Base-by-base conservation (phyloP, 2,797 vertebrate genomes). In the Aplochiton taeniatus region DNA sequence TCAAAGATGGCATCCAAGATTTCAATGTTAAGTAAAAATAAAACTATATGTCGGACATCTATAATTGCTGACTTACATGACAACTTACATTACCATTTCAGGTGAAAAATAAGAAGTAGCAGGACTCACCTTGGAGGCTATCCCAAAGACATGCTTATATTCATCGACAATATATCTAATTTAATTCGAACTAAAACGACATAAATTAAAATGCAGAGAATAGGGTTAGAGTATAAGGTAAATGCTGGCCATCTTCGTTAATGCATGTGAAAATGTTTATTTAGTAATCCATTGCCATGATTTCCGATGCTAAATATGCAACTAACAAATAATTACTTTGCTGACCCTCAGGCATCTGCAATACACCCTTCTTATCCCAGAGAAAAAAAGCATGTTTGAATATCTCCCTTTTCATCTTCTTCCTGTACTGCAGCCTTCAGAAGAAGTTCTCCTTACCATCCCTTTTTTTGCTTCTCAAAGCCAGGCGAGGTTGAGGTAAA, bases 401-500 rank as follows among this genome's bases (percentile, higher is more conserved):
- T 79, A 69, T 74, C 66, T 79, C 77, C 74, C 63, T 74, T 70
- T 72, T 78, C 70, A 74, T 82, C 77, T 58, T 77, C 70, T 78
- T 82, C 74, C 77, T 86, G 74, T 87, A 88, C 82, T 76, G 80
- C 80, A 80, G 82, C 79, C 81, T 88, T 88, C 81, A 84, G 78
- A 80, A 77, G 72, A 81, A 86, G 86, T 85, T 79, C 81, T 73
- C 82, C 84, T 87, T 81, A 74, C 75, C 77, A 31, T 31, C 31
- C 89, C 78, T 55, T 79, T 92, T 89, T 91, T 91, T 84, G 92
- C 89, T 93, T 93, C 93, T 93, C 92, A 93, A 90, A 92, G 91
- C 90, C 90, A 92, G 87, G 87, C 90, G 88, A 94, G 93, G 91
- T 94, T 96, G 95, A 98, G 95, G 95, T 97, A 96, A 97, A 94